These are phyloP conservation scores for Morpho deidamia DNA, from an alignment of 2,888 invertebrate species.

Conservation along the genomic window DNA sequence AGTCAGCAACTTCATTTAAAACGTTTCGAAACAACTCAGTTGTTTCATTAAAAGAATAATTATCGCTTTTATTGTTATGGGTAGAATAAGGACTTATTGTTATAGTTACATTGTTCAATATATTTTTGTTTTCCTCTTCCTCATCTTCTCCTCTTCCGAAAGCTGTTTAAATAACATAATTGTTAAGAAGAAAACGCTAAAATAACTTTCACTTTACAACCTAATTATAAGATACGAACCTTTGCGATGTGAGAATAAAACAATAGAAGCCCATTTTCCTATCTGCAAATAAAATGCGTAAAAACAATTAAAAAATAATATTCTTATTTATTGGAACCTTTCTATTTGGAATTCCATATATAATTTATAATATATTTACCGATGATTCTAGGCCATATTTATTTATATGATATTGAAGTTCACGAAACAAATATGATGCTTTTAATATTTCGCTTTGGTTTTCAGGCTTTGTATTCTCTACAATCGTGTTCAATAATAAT, in stretches of 20 bases:
- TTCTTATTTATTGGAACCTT: too few relatives aligned
- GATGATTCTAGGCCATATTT: slow-evolving; percentile 40
- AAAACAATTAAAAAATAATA: neutral
- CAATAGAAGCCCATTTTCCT: slow-evolving; percentile 54
- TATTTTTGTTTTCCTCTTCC: neutral
- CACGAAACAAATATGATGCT: slow-evolving; percentile 30
- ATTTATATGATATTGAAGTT: slow-evolving; percentile 37
- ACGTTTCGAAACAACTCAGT: slow-evolving; percentile 19
- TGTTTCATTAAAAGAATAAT: slow-evolving; percentile 11
- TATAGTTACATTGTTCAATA: neutral
- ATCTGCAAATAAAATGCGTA: slow-evolving; percentile 38
- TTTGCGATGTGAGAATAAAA: slow-evolving; percentile 34
- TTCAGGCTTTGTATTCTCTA: slow-evolving; percentile 33
- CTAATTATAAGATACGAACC: slow-evolving; percentile 8
- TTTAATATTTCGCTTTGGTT: slow-evolving; percentile 13
- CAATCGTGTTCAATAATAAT: slow-evolving; percentile 47
- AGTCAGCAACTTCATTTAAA: slow-evolving; percentile 17
- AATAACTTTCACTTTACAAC: neutral
- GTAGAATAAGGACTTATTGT: neutral
- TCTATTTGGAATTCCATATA: too few relatives aligned
- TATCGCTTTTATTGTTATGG: neutral
- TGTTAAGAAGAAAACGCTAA: too few relatives aligned
- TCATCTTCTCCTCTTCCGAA: neutral
- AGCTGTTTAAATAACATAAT: slow-evolving; percentile 3
- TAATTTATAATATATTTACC: slow-evolving; percentile 29